Conservation (phyloP, 2,113 vertebrate species). For the Peromyscus polionotus region DNA sequence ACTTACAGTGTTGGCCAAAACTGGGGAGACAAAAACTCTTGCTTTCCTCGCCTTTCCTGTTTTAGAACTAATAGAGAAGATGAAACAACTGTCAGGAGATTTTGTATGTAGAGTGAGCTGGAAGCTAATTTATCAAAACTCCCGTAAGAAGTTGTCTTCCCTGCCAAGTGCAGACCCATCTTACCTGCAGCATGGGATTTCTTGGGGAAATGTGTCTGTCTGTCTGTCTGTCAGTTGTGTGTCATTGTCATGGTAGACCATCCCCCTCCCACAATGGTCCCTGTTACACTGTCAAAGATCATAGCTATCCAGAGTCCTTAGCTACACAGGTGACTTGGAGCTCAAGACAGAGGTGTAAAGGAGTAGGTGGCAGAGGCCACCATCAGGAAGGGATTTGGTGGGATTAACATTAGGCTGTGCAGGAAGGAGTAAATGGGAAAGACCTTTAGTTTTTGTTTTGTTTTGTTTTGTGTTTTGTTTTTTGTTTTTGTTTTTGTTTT, state of each 20-base stretch:
- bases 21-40: background rate
- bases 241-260: background rate
- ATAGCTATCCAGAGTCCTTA: background rate
- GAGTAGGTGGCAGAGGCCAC: background rate
- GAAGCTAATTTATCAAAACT: background rate
- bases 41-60: background rate
- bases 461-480: too few species aligned
- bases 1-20: background rate
- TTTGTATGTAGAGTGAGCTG: background rate
- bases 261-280: background rate
- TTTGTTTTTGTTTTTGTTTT: too few species aligned
- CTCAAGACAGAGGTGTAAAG: background rate
- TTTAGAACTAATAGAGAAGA: background rate
- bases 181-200: background rate
- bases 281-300: background rate
- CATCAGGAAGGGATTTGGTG: background rate
- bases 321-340: background rate
- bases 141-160: too few species aligned
- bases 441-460: background rate
- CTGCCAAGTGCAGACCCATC: background rate
- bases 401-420: background rate
- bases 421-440: background rate
- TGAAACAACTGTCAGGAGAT: background rate
- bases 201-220: background rate
- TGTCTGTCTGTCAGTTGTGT: background rate